Percentiles rank a stretch among this genome's conserved stretches.
Conservation (phyloP, 2,113 vertebrate genomes). For the Macrotis lagotis region DNA sequence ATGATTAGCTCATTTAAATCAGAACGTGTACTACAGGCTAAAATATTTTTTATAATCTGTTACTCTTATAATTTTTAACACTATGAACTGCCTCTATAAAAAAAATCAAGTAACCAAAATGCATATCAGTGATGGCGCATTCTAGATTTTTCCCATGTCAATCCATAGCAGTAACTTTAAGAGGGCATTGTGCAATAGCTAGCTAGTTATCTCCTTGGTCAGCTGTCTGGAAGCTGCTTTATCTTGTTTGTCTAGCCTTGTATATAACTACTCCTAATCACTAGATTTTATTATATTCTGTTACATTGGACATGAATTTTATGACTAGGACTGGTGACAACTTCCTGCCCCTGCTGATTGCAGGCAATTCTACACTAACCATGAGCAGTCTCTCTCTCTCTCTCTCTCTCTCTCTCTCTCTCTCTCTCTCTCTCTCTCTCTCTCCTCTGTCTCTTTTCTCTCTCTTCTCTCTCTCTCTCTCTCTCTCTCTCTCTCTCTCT, state of each 20-base stretch:
- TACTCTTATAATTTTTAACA: constrained; percentile 81
- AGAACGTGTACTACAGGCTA: constrained; percentile 77
- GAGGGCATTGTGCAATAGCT: constrained; percentile 92
- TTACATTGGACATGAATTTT: constrained; percentile 82
- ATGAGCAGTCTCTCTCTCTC: constrained; percentile 73
- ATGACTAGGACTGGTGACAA: constrained; percentile 82
- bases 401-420: background rate
- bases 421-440: background rate
- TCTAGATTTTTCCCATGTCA: constrained; percentile 79
- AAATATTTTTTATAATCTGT: constrained; percentile 76
- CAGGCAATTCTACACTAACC: constrained; percentile 78
- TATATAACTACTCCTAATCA: constrained; percentile 86
- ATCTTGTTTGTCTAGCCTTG: constrained; percentile 86
- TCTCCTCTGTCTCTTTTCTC: background rate
- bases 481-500: too few species aligned
- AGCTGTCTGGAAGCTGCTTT: constrained; percentile 89
- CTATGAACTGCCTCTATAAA: constrained; percentile 86
- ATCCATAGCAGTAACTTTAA: constrained; percentile 87
- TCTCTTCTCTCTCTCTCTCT: background rate
- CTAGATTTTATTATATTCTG: constrained; percentile 85
- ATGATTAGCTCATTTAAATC: constrained; percentile 78
- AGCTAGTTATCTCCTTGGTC: constrained; percentile 86
- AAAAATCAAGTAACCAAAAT: constrained; percentile 85
- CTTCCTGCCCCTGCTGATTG: constrained; percentile 84
- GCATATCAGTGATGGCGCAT: constrained; percentile 82